phyloP scores from a whole-genome alignment of 2,888 invertebrate species.

The Hirtodrosophila trivittata region DNA sequence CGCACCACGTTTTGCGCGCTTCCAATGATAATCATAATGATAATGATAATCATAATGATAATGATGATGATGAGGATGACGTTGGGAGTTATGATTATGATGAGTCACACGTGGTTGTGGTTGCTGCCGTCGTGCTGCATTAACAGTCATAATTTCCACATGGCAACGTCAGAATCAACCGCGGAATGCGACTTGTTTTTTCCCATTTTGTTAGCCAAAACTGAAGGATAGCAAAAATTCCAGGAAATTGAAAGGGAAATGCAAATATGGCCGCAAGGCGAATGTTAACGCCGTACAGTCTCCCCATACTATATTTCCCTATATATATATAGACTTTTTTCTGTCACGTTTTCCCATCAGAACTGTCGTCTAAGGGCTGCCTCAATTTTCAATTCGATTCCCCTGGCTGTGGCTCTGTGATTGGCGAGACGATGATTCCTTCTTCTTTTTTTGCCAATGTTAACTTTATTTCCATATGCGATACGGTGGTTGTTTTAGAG shows the following conservation, averaged over 20 bases:
- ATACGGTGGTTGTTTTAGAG: slow-evolving; percentile 51
- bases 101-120: slow-evolving; percentile 72
- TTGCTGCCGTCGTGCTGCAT: slow-evolving; percentile 49
- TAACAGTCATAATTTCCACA: slow-evolving; percentile 76
- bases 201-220: slow-evolving; percentile 9
- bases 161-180: slow-evolving; percentile 49
- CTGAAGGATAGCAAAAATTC: slow-evolving; percentile 47
- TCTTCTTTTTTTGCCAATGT: background rate
- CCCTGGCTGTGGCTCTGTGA: slow-evolving; percentile 48
- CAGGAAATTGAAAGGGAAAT: slow-evolving; percentile 80
- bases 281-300: too few relatives aligned
- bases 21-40: slow-evolving; percentile 8
- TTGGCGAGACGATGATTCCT: slow-evolving; percentile 57
- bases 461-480: slow-evolving; percentile 29
- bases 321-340: too few relatives aligned
- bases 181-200: slow-evolving; percentile 10
- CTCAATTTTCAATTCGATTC: slow-evolving; percentile 11
- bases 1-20: slow-evolving; percentile 54
- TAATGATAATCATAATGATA: background rate
- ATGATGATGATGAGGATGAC: slow-evolving; percentile 11
- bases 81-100: slow-evolving; percentile 62
- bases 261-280: slow-evolving; percentile 67
- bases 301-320: too few relatives aligned
- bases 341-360: slow-evolving; percentile 30
- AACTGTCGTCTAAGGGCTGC: background rate